These are phyloP conservation scores for Epistrophe grossulariae DNA, from an alignment of 2,888 invertebrate genomes.

Conservation along the genomic window DNA sequence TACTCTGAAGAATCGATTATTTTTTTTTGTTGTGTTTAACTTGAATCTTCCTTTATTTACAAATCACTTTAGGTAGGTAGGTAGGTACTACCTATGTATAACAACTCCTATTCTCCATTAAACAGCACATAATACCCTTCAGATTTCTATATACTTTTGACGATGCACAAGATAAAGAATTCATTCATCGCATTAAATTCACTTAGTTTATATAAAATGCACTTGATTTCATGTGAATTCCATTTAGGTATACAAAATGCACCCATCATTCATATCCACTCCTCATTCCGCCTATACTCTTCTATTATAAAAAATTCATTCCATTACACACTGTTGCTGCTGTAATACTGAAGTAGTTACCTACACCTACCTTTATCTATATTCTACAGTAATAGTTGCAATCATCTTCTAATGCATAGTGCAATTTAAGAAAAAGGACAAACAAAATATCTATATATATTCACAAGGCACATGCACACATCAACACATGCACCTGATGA, in stretches of 20 bases:
- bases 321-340: constrained; percentile 44
- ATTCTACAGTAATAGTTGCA: constrained; percentile 12
- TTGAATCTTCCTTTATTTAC: not conserved
- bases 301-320: constrained; percentile 50
- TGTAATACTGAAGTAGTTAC: not conserved
- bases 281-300: constrained; percentile 1
- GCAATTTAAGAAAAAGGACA: constrained; percentile 50
- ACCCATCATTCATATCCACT: not conserved
- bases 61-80: not conserved
- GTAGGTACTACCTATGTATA: not conserved
- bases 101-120: not conserved
- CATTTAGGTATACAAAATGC: constrained; percentile 10
- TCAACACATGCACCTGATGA: constrained; percentile 29
- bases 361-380: not conserved
- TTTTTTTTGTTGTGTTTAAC: no score
- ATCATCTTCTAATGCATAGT: constrained; percentile 55
- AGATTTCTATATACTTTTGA: not conserved
- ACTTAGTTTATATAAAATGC: constrained; percentile 37
- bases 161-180: constrained; percentile 18
- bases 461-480: constrained; percentile 43
- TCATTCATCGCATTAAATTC: constrained; percentile 37
- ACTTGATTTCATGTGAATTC: constrained; percentile 37
- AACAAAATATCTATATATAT: constrained; percentile 17
- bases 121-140: not conserved
- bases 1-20: no score